These are phyloP conservation scores for Nipponacmea schrenckii DNA, from an alignment of 2,888 invertebrate genomes.

Conservation along the genomic window DNA sequence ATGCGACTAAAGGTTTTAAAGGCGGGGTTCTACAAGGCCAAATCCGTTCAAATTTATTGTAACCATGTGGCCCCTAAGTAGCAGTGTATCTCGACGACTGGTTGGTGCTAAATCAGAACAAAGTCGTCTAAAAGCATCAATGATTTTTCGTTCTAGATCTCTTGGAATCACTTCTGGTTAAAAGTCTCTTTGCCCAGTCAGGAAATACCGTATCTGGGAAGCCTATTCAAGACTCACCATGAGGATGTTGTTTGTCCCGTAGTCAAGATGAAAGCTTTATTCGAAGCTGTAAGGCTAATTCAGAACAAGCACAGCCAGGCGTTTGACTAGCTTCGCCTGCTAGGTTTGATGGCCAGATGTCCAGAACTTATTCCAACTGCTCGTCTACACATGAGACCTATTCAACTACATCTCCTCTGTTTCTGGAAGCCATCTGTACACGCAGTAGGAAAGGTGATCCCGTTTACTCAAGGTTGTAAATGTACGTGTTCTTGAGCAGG, in stretches of 20 bases:
- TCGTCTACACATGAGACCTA: slow-evolving; percentile 27
- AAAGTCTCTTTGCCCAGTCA: not conserved
- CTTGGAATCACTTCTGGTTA: slow-evolving; percentile 14
- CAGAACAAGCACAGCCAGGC: not conserved
- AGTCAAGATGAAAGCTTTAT: not conserved
- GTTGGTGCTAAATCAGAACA: not conserved
- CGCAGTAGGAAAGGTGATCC: slow-evolving; percentile 11
- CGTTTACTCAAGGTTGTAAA: not conserved
- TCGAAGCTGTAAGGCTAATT: not conserved
- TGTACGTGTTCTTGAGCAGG: not conserved
- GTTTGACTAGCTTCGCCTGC: slow-evolving; percentile 10
- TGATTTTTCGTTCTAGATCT: slow-evolving; percentile 1
- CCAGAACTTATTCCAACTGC: slow-evolving; percentile 23
- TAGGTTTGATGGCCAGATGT: slow-evolving; percentile 26
- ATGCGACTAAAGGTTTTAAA: not conserved
- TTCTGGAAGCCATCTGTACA: too few relatives aligned
- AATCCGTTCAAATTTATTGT: not conserved
- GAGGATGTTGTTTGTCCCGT: slow-evolving; percentile 10
- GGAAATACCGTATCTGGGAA: slow-evolving; percentile 16
- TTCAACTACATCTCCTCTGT: too few relatives aligned
- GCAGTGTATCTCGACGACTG: slow-evolving; percentile 12
- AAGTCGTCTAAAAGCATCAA: not conserved
- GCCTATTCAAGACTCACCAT: slow-evolving; percentile 4
- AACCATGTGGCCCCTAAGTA: not conserved
- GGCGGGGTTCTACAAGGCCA: not conserved